These are phyloP conservation scores for Habroteleia sp. DNA, from an alignment of 2,888 invertebrate species.

Conservation along the genomic window DNA sequence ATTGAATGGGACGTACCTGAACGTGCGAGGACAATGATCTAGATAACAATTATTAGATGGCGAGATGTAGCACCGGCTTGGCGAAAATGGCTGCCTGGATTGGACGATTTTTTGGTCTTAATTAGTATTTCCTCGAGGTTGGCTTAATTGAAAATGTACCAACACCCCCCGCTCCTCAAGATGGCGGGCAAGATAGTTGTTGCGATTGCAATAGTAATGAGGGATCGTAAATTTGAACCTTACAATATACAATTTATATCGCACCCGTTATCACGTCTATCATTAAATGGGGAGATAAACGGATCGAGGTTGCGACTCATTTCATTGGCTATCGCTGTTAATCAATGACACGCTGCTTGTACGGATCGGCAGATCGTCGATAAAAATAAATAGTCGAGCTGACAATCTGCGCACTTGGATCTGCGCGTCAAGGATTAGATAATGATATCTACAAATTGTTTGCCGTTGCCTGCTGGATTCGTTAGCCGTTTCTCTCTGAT, in stretches of 20 bases:
- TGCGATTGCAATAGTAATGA: slow-evolving; percentile 17
- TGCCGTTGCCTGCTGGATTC: slow-evolving; percentile 1
- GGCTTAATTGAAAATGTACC: slow-evolving; percentile 55
- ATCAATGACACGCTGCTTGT: slow-evolving; percentile 36
- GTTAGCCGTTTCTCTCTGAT: slow-evolving; percentile 9
- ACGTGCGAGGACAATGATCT: slow-evolving; percentile 38
- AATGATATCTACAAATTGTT: slow-evolving; percentile 21
- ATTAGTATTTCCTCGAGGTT: slow-evolving; percentile 37
- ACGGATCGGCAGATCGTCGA: slow-evolving; percentile 20
- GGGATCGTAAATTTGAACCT: slow-evolving; percentile 14
- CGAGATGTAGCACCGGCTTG: slow-evolving; percentile 31
- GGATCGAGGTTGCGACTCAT: slow-evolving; percentile 13
- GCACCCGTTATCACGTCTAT: slow-evolving; percentile 29
- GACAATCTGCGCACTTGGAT: slow-evolving; percentile 13
- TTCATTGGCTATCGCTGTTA: slow-evolving; percentile 38
- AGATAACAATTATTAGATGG: slow-evolving; percentile 54
- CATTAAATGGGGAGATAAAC: slow-evolving; percentile 19
- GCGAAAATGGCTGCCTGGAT: slow-evolving; percentile 37
- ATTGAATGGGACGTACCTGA: slow-evolving; percentile 23
- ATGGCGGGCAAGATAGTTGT: slow-evolving; percentile 16
- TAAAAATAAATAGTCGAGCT: slow-evolving; percentile 32
- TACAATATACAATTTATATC: neutral
- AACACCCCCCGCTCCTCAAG: too few species aligned
- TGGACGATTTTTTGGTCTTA: slow-evolving; percentile 51
- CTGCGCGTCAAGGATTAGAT: slow-evolving; percentile 38